Evolutionary conservation across 2,888 invertebrate genomes (phyloP), one percentile per base, ranked within the genome.

Genomic region (Drosophila neonasuta): DNA sequence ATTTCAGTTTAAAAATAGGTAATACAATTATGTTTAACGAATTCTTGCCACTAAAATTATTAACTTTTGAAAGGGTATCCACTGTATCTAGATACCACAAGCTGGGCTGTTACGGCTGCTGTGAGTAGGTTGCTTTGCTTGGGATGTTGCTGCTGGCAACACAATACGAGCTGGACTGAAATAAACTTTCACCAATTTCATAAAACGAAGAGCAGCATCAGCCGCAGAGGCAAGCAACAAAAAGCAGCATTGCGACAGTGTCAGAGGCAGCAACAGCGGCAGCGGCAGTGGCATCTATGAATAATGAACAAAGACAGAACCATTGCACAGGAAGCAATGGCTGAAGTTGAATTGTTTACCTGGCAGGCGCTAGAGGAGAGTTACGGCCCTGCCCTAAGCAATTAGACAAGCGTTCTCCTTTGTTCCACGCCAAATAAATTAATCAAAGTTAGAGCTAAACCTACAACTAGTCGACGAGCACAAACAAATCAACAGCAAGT

Each of bases 181-280:
- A 79, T 77, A 77, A 85, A 87, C 86, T 87, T 87, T 87, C 86
- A 86, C 86, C 86, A 77, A 80, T 87, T 87, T 87, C 79, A 79
- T 71, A 79, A 36, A 54, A 41, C 56, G 52, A 60, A 73, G 58
- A 74, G 56, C 39, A 41, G 15, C 59, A n/a, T n/a, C 46, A 52
- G 46, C 75, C 58, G 41, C 54, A 56, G 41, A 39, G 44, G 54
- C 41, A 62, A 70, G 51, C 65, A 58, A 46, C 13, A 30, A 36
- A 46, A 66, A 59, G 32, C 36, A 32, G 9, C 51, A 36, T 51
- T 72, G 67, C 45, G 59, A 51, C 63, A 49, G 51, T 52, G 54
- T 34, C 52, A 68, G 30, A 15, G 9, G 52, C 41, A 50, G 15
- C 13, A 6, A 15, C 41, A 6, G 10, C 48, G 11, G 10, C 54